Evolutionary conservation across 2,797 vertebrate genomes (phyloP), one percentile per base, ranked within the genome.

Genomic region (Arnoldichthys spilopterus): DNA sequence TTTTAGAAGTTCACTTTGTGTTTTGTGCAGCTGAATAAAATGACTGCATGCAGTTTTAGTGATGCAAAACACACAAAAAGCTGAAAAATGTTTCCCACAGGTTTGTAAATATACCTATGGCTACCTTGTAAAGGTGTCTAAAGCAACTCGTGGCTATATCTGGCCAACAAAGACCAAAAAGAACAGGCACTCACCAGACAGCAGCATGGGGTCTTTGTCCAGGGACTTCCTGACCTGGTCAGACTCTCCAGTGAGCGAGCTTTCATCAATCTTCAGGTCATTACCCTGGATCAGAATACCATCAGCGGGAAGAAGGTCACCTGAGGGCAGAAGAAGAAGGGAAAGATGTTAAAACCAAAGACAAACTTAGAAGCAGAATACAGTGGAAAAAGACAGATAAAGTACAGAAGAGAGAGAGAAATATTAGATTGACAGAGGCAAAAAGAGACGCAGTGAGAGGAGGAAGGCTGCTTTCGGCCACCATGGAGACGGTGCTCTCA

Each of bases 211-310:
- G 88, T 99, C 97, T 86, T 95, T 97, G 4, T 96, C 96, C 86
- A 96, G 24, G 0, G 94, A 97, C 85, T 99, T 99, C 88, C 94
- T 96, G 81, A 99, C 97, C 0, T 97, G 98, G 88, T 99, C 97
- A 0, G 96, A 98, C 84, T 99, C 98, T 72, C 98, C 97, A 0
- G 98, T 99, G 89, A 99, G 92, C 0, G 97, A 96, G 88, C 98
- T 99, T 92, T 99, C 98, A 0, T 99, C 98, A 40, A 98, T 98
- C 89, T 99, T 99, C 86, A 99, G 91, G 88, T 99, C 97, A 2
- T 99, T 99, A 45, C 97, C 97, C 86, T 99, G 98, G 88, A 99
- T 97, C 87, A 99, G 91, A 88, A 99, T 91, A 9, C 98, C 97
- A 0, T 99, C 98, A 0, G 98, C 91, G 6, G 98, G 98, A 84